Evolutionary conservation across 2,113 vertebrate genomes (phyloP).

Genomic region (Pluvialis apricaria): DNA sequence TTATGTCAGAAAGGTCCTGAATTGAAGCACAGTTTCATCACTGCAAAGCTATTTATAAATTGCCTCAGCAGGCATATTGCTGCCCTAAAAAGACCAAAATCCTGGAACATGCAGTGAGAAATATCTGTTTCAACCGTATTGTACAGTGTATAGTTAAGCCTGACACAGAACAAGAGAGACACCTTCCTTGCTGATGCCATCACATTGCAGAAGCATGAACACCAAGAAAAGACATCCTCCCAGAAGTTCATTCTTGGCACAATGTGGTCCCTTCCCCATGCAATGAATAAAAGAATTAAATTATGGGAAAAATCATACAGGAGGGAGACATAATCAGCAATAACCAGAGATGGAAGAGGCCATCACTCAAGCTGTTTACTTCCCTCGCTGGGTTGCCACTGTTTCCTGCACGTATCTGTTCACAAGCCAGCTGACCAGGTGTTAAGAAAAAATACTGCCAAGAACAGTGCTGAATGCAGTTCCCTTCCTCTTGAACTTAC

Average conservation of each 20-base stretch:
- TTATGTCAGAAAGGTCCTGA: neutral
- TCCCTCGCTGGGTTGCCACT: neutral
- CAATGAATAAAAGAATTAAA: neutral
- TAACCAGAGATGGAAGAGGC: neutral
- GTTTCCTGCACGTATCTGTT: neutral
- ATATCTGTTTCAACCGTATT: neutral
- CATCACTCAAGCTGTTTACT: neutral
- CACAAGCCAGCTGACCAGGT: neutral
- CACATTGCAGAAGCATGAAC: neutral
- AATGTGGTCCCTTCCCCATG: neutral
- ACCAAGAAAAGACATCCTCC: neutral
- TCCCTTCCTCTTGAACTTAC: neutral
- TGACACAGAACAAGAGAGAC: neutral
- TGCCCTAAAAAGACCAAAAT: neutral
- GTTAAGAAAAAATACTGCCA: neutral
- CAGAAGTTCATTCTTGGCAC: neutral
- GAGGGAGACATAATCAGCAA: neutral
- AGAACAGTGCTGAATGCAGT: neutral
- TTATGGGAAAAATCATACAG: neutral
- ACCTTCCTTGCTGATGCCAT: neutral
- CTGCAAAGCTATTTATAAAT: neutral
- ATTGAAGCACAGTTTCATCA: neutral
- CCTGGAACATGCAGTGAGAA: neutral
- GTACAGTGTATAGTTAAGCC: neutral
- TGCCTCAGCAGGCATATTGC: neutral